These are phyloP conservation scores for Globicephala melas DNA, from an alignment of 2,113 vertebrate species.

Conservation along the genomic window DNA sequence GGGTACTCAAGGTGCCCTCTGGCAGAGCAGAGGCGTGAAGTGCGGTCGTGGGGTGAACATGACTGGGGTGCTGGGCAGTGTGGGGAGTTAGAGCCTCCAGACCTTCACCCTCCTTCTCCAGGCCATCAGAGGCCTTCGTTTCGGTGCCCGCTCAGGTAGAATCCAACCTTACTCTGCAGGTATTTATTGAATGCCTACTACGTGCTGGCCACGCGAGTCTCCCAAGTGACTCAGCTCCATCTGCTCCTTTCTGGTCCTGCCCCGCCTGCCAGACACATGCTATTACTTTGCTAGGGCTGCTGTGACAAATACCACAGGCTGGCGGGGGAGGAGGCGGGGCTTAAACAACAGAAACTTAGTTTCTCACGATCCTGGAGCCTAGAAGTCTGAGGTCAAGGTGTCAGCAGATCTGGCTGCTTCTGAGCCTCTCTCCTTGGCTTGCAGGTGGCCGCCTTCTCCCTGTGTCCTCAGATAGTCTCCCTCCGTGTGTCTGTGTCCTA, in stretches of 20 bases:
- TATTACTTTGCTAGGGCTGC: fast-evolving
- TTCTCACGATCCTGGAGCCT: not conserved
- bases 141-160: fast-evolving
- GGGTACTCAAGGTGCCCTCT: fast-evolving
- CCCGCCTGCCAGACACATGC: fast-evolving
- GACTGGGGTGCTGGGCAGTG: not conserved
- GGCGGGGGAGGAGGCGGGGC: not conserved
- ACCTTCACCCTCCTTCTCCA: fast-evolving
- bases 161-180: not conserved
- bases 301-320: fast-evolving
- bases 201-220: not conserved
- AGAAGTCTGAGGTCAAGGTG: not conserved
- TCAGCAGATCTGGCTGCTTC: not conserved
- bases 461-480: fast-evolving
- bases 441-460: fast-evolving
- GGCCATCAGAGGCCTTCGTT: not conserved
- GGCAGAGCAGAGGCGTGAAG: not conserved
- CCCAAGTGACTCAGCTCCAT: fast-evolving
- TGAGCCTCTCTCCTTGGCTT: too few species aligned
- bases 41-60: fast-evolving
- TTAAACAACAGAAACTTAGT: not conserved
- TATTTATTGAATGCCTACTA: not conserved
- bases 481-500: not conserved
- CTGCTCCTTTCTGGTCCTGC: too few species aligned
- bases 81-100: fast-evolving